Conservation (phyloP, 2,113 vertebrate genomes). For the Rhinogobius similis region DNA sequence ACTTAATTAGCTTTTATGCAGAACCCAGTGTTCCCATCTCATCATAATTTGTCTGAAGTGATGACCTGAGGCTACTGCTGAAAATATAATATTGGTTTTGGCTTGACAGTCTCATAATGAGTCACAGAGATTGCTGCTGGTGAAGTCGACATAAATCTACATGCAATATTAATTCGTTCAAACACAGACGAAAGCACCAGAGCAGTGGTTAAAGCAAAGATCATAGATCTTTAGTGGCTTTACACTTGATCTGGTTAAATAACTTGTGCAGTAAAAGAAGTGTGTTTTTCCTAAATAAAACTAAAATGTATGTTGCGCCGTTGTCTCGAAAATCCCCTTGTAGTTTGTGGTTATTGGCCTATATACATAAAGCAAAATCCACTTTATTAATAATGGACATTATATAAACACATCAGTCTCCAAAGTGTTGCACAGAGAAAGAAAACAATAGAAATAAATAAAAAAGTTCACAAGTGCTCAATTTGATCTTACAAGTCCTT, state of each 20-base stretch:
- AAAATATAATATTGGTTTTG: slow-evolving; percentile 43
- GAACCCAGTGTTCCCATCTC: slow-evolving; percentile 49
- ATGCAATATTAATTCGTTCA: slow-evolving; percentile 48
- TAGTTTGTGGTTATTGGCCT: too few relatives aligned
- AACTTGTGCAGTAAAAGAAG: too few relatives aligned
- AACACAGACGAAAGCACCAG: slow-evolving; percentile 22
- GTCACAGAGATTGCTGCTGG: slow-evolving; percentile 29
- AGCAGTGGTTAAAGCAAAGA: not conserved
- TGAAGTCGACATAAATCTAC: slow-evolving; percentile 20
- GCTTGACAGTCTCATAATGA: slow-evolving; percentile 39
- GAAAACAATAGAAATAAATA: too few relatives aligned
- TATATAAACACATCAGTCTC: too few relatives aligned
- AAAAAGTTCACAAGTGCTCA: too few relatives aligned
- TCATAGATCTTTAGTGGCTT: slow-evolving; percentile 1
- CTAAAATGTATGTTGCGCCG: too few relatives aligned
- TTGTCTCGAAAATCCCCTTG: too few relatives aligned
- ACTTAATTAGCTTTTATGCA: slow-evolving; percentile 23
- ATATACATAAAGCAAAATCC: too few relatives aligned
- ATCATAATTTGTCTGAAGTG: slow-evolving; percentile 47
- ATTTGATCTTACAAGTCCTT: too few relatives aligned
- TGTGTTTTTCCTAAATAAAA: too few relatives aligned
- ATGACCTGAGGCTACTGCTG: slow-evolving; percentile 31
- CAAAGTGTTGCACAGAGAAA: too few relatives aligned
- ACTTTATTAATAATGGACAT: too few relatives aligned
- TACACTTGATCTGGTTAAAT: not conserved